Percentiles rank a stretch among this genome's conserved stretches.
These are phyloP conservation scores for Eristalinus aeneus DNA, from an alignment of 2,888 invertebrate genomes.

Conservation along the genomic window DNA sequence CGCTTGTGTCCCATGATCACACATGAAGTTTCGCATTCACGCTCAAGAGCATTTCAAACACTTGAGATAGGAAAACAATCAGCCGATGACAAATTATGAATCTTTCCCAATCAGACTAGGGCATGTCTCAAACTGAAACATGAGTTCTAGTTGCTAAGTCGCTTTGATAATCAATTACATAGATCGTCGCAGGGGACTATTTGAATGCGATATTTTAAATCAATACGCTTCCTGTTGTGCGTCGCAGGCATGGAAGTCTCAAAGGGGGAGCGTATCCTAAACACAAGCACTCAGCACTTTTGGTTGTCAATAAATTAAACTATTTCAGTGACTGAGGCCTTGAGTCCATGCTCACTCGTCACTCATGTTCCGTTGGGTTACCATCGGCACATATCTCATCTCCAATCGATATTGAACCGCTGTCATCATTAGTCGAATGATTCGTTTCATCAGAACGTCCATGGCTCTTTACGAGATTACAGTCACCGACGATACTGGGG, in stretches of 20 bases:
- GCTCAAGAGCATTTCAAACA: constrained; percentile 23
- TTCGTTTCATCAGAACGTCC: constrained; percentile 45
- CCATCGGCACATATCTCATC: constrained; percentile 1
- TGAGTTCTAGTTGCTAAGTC: neutral
- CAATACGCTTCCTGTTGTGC: neutral
- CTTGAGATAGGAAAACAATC: constrained; percentile 43
- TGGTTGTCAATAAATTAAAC: constrained; percentile 59
- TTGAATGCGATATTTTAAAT: neutral
- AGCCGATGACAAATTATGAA: constrained; percentile 47
- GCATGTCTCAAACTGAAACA: constrained; percentile 16
- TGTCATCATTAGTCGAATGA: constrained; percentile 60
- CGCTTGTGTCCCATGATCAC: neutral
- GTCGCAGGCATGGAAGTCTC: neutral
- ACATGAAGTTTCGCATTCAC: constrained; percentile 1
- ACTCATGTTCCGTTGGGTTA: constrained; percentile 15
- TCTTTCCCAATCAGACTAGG: neutral
- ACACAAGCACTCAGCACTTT: constrained; percentile 36
- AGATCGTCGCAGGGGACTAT: neutral
- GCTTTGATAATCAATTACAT: neutral
- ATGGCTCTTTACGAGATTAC: constrained; percentile 25
- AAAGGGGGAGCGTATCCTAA: neutral
- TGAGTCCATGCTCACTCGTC: constrained; percentile 24
- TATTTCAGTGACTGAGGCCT: constrained; percentile 53
- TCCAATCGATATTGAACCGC: constrained; percentile 47
- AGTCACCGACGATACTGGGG: constrained; percentile 39